A percentile compares a stretch with the other conserved stretches of the same genome.
phyloP scores from a whole-genome alignment of 2,113 vertebrate genomes.

The Elachura formosa region DNA sequence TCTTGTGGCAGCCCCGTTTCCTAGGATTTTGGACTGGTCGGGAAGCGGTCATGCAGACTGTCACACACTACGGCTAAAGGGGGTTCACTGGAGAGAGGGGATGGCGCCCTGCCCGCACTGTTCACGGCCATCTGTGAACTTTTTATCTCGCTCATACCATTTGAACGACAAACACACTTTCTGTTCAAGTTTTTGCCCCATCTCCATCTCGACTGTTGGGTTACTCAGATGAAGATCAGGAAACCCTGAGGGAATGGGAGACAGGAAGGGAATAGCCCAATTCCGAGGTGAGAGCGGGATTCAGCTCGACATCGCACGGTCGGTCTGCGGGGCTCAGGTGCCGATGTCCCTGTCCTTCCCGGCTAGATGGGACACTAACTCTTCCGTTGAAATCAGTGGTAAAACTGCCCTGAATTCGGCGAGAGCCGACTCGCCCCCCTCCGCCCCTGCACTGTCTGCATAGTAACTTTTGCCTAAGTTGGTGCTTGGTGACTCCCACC shows the following conservation, averaged over 20 bases:
- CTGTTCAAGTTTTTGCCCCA: not conserved
- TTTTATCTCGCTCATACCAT: not conserved
- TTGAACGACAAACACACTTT: not conserved
- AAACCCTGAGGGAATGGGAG: not conserved
- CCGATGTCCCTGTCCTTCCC: not conserved
- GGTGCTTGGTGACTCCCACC: not conserved
- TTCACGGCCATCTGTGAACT: not conserved
- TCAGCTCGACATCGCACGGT: not conserved
- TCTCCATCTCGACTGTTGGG: not conserved
- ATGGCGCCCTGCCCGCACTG: not conserved
- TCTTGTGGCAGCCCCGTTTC: not conserved
- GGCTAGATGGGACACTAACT: not conserved
- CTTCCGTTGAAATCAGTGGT: not conserved
- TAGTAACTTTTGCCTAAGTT: not conserved
- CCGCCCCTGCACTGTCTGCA: rapidly evolving
- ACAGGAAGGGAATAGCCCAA: not conserved
- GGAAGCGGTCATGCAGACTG: not conserved
- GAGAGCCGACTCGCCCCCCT: rapidly evolving
- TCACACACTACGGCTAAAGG: not conserved
- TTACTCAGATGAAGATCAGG: not conserved
- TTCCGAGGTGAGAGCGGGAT: not conserved
- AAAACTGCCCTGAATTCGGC: not conserved
- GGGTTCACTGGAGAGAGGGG: not conserved
- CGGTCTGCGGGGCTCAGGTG: not conserved
- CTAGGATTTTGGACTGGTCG: not conserved